Evolutionary conservation across 2,113 vertebrate genomes (phyloP), one percentile per base, ranked within the genome.

Genomic region (Corydoras sp.): DNA sequence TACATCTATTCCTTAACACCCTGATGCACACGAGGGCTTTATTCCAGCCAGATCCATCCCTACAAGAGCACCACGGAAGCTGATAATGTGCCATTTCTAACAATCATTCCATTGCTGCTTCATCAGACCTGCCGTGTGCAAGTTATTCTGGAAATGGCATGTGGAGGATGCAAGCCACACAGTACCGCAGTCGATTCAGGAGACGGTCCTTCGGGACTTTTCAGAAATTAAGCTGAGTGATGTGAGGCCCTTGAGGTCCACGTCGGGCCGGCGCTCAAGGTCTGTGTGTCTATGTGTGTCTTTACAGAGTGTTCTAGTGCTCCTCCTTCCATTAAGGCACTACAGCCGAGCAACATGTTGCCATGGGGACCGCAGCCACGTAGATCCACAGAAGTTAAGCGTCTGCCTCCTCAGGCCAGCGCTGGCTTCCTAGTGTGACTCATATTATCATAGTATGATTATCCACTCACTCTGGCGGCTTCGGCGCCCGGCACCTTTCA

Each of bases 331-430:
- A 82, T 76, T 77, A 80, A 76, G 73, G 65, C 77, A 74, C 69
- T 76, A 79, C 71, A 84, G 78, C 81, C 65, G 74, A 86, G 79
- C 81, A 56, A 49, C 71, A 77, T 69, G 88, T 90, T 90, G 82
- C 88, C 85, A 90, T 88, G 83, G 88, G 71, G 79, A 91, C 86
- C 30, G 64, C 10, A 65, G 74, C 81, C 83, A 82, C 80, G 71
- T 82, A 84, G 78, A 76, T 77, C 77, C 85, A 82, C 82, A 88
- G 80, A 84, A 84, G 72, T 81, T 68, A 84, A 78, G 83, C 81
- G 84, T 86, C 81, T 84, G 81, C 83, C 81, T 83, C 79, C 76
- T 81, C 58, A 30, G 68, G 68, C 72, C 61, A 75, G 78, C 73
- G 65, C 73, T 78, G 76, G 62, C 35, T 61, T 50, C 82, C 68